Evolutionary conservation across 2,797 vertebrate genomes (phyloP).

Genomic region (Cephalopachus bancanus): DNA sequence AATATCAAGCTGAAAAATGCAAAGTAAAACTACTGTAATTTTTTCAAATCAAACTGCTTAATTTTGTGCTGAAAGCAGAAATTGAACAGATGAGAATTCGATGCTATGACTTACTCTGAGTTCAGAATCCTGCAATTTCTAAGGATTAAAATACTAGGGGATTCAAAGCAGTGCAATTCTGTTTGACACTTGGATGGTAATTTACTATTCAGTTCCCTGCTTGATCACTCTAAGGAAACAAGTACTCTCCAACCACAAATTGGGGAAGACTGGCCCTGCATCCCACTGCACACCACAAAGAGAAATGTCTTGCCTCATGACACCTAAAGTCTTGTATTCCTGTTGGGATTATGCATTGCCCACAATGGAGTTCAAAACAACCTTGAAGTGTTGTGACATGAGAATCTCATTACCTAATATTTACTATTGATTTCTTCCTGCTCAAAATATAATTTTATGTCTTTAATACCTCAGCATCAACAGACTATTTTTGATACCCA

Average conservation of each 20-base stretch:
- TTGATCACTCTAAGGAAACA: slow-evolving; percentile 66
- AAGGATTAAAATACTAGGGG: slow-evolving; percentile 74
- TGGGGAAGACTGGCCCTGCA: slow-evolving; percentile 51
- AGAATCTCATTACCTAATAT: slow-evolving; percentile 77
- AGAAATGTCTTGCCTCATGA: slow-evolving; percentile 51
- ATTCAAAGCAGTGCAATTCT: slow-evolving; percentile 65
- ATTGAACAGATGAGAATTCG: slow-evolving; percentile 71
- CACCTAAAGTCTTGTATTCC: slow-evolving; percentile 50
- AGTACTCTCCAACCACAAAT: slow-evolving; percentile 67
- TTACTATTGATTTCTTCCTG: slow-evolving; percentile 73
- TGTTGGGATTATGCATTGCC: slow-evolving; percentile 50
- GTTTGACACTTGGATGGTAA: slow-evolving; percentile 70
- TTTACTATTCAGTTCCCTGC: slow-evolving; percentile 69
- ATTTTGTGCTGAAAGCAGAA: slow-evolving; percentile 71
- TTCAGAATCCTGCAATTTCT: slow-evolving; percentile 72
- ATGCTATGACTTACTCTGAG: slow-evolving; percentile 52
- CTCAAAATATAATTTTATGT: slow-evolving; percentile 75
- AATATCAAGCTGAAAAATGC: slow-evolving; percentile 26
- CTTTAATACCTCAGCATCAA: slow-evolving; percentile 74
- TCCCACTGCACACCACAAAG: background rate
- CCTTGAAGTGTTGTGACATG: slow-evolving; percentile 70
- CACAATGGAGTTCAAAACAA: slow-evolving; percentile 74
- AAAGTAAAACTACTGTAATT: slow-evolving; percentile 66
- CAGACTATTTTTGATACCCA: background rate
- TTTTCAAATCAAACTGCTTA: slow-evolving; percentile 60